Base-by-base conservation (phyloP, 92 coral and sea anemone genomes). In the Diadumene lineata region DNA sequence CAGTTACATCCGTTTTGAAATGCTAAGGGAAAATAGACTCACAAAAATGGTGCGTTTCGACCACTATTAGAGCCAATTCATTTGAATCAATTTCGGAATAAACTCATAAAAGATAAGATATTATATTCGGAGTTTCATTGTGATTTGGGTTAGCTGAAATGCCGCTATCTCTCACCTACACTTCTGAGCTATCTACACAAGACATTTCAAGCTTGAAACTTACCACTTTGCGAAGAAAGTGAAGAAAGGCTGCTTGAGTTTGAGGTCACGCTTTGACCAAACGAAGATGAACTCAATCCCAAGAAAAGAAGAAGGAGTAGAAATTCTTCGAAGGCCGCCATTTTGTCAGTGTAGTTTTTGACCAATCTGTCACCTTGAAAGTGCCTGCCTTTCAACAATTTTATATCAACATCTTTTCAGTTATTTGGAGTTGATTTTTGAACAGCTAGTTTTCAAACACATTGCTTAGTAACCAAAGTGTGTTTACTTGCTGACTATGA, bases 391-490 rank as follows among this genome's bases (percentile, higher is more conserved):
- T 16, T 24, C 4, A 9, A 53, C 60, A 15, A 53, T 53, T 38
- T 38, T 13, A 38, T 38, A 6, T 22, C 64, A 57, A 27, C 25
- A 57, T 27, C 64, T 6, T 57, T 57, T 22, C 7, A 10, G 64
- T 57, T 57, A 31, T 44, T 23, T 51, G 10, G 17, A 18, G 48
- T 44, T 53, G 75, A 19, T 72, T 72, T 56, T 56, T 56, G 77
- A 56, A 72, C 55, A 66, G 22, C 56, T 8, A 21, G 28, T 29
- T 25, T 56, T 46, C 34, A 23, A 33, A 26, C 38, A 22, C 50
- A 44, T 69, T 61, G 58, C 75, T 56, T 72, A 43, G 77, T 72
- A 51, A 72, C 77, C 66, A 33, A 72, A 72, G 32, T 56, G n/a
- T n/a, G 66, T 72, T 46, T 72, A 33, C 22, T 23, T 72, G 1